Evolutionary conservation across 2,888 invertebrate genomes (phyloP).

Genomic region (Pyrochroa serraticornis): DNA sequence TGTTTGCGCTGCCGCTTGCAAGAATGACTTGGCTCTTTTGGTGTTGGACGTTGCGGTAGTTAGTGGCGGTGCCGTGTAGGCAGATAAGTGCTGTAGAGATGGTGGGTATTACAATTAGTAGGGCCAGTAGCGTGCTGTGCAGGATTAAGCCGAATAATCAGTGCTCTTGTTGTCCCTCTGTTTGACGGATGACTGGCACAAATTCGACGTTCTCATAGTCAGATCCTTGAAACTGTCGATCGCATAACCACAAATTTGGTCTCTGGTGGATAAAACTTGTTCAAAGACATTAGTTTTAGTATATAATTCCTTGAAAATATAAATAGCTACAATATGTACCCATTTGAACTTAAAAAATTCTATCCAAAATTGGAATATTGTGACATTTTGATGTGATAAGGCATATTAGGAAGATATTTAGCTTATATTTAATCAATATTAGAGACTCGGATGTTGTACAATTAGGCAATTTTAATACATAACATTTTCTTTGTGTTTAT

Average conservation of each 20-base stretch:
- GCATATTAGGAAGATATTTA: too few species aligned
- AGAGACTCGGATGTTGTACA: too few species aligned
- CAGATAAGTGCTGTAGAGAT: slow-evolving; percentile 28
- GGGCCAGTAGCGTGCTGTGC: slow-evolving; percentile 57
- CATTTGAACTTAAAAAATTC: too few species aligned
- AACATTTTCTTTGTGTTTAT: too few species aligned
- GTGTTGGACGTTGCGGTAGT: slow-evolving; percentile 34
- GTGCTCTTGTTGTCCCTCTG: slow-evolving; percentile 35
- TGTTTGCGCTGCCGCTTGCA: not conserved
- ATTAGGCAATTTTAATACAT: too few species aligned
- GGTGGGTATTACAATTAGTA: slow-evolving; percentile 57
- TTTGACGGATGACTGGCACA: slow-evolving; percentile 34
- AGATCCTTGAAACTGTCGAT: not conserved
- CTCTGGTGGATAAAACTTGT: too few species aligned
- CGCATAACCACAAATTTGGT: not conserved
- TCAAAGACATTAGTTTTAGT: too few species aligned
- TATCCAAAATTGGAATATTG: too few species aligned
- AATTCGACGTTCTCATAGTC: slow-evolving; percentile 14
- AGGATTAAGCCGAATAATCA: slow-evolving; percentile 52
- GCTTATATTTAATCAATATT: too few species aligned
- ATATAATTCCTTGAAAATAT: too few species aligned
- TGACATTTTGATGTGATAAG: too few species aligned
- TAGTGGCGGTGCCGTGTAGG: slow-evolving; percentile 24
- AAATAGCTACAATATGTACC: too few species aligned
- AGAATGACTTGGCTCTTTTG: slow-evolving; percentile 23